Evolutionary conservation across 2,888 invertebrate genomes (phyloP).

Genomic region (Ctenicera cuprea): DNA sequence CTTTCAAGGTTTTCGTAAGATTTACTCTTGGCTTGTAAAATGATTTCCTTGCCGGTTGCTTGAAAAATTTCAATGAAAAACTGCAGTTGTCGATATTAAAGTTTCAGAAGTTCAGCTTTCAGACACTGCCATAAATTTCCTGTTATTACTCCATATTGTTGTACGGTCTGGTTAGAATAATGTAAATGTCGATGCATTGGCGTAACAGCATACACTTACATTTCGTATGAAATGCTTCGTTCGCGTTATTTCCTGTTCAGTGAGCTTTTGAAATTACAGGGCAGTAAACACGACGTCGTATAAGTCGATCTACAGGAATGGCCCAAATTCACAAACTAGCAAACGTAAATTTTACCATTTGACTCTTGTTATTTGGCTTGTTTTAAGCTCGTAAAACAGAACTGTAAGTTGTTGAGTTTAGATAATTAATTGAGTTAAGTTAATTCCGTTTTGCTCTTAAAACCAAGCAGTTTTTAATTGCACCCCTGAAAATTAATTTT

Average conservation of each 20-base stretch:
- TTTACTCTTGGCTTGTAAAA: too few species aligned
- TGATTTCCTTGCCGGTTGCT: too few species aligned
- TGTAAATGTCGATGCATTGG: conserved; percentile 24
- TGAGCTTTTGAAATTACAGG: conserved; percentile 37
- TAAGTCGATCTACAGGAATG: conserved; percentile 18
- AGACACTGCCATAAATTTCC: background rate
- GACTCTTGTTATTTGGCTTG: conserved; percentile 4
- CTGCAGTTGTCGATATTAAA: background rate
- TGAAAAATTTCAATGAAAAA: conserved; percentile 11
- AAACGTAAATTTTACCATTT: background rate
- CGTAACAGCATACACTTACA: conserved; percentile 33
- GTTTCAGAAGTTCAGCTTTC: too few species aligned
- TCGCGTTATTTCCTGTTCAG: conserved; percentile 38
- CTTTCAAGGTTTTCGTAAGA: too few species aligned
- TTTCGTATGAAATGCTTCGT: conserved; percentile 32
- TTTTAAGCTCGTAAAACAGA: conserved; percentile 13
- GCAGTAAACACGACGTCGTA: conserved; percentile 19
- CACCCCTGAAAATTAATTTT: background rate
- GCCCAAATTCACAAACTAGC: conserved; percentile 14
- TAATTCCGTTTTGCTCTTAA: background rate
- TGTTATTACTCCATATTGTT: background rate
- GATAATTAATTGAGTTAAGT: conserved; percentile 1
- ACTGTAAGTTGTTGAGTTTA: background rate
- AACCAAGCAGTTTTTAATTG: too few species aligned
- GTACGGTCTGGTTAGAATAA: conserved; percentile 1